phyloP scores from a whole-genome alignment of 1,140 invertebrate species.

The Cotesia vestalis region DNA sequence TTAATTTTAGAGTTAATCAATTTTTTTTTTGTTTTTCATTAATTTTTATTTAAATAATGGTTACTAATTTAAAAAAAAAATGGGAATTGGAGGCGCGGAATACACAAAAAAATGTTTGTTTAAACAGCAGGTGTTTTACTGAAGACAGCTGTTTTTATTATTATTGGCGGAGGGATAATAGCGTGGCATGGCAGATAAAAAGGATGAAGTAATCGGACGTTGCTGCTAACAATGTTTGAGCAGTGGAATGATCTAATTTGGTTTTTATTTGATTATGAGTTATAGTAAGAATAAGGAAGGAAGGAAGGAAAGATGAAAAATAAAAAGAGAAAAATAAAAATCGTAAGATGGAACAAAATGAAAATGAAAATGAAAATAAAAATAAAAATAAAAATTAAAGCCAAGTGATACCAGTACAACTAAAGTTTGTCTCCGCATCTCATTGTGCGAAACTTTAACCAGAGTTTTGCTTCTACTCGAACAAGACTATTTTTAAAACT shows the following conservation, averaged over 20 bases:
- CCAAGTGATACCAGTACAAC: slow-evolving; percentile 2
- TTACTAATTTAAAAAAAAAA: no score
- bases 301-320: slow-evolving; percentile 1
- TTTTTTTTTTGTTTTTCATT: no score
- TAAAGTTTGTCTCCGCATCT: slow-evolving; percentile 18
- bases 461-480: not conserved
- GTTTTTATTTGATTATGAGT: slow-evolving; percentile 16
- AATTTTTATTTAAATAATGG: no score
- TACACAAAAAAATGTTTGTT: not conserved
- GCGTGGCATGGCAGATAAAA: not conserved
- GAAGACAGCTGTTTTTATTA: not conserved
- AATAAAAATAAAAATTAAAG: not conserved
- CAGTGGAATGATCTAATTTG: slow-evolving; percentile 10
- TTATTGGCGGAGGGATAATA: slow-evolving; percentile 1
- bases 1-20: no score
- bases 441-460: slow-evolving; percentile 2
- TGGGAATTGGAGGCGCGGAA: not conserved
- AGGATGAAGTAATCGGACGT: not conserved
- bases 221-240: slow-evolving; percentile 13
- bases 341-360: no score
- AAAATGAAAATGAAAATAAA: no score
- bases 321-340: not conserved
- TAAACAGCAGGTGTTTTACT: not conserved
- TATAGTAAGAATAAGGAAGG: slow-evolving; percentile 1
- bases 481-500: no score